phyloP scores from a whole-genome alignment of 2,113 vertebrate genomes.

The Rhea pennata region DNA sequence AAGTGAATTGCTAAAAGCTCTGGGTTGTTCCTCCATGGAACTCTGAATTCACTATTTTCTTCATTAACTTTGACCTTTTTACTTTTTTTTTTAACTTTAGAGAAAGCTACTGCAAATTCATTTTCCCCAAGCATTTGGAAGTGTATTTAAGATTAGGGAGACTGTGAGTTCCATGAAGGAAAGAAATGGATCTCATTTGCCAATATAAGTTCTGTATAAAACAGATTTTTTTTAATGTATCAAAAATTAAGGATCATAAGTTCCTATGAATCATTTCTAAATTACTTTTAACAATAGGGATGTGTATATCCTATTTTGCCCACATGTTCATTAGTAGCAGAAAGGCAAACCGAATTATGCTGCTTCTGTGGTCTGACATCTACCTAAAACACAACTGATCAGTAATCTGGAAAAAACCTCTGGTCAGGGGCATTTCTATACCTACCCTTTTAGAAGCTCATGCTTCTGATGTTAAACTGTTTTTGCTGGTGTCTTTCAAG shows the following conservation, averaged over 20 bases:
- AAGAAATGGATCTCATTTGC: background rate
- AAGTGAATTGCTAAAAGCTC: conserved; percentile 46
- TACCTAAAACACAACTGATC: background rate
- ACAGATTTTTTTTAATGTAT: background rate
- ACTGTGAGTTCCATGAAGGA: background rate
- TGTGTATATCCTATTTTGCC: accelerated
- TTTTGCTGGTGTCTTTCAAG: conserved; percentile 14
- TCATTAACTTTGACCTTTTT: conserved; percentile 71
- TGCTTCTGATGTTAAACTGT: conserved; percentile 7
- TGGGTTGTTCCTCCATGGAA: conserved; percentile 19
- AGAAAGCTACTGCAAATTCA: conserved; percentile 1
- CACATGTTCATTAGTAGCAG: background rate
- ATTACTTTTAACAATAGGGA: background rate
- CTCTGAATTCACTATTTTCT: conserved; percentile 39
- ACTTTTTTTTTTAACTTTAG: conserved; percentile 16
- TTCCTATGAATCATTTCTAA: background rate
- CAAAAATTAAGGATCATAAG: background rate
- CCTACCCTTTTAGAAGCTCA: conserved; percentile 13
- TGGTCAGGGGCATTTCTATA: conserved; percentile 3
- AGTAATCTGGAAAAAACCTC: background rate
- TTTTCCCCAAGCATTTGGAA: background rate
- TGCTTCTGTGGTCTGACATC: background rate
- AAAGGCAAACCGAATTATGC: background rate
- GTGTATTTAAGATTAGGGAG: background rate
- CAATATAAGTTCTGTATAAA: background rate